Conservation (phyloP, 2,113 vertebrate species). For the Brachyhypopomus gauderio region DNA sequence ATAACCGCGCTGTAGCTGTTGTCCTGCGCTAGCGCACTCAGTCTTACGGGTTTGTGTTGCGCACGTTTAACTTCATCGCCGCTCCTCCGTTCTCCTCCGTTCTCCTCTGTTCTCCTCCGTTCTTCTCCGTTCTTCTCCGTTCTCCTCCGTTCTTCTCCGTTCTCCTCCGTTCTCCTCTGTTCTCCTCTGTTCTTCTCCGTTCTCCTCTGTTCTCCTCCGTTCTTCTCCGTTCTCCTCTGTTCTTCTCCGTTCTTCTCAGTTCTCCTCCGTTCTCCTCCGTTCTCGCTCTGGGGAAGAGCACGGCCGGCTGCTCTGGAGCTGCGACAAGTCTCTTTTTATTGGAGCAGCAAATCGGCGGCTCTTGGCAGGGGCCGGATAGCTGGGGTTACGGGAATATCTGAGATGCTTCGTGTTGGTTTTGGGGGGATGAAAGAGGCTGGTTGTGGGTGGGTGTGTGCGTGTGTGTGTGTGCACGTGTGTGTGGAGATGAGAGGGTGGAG, state of each 20-base stretch:
- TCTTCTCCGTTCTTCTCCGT: no score
- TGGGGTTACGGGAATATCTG: slow-evolving; percentile 49
- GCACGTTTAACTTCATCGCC: background rate
- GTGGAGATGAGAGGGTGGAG: slow-evolving; percentile 28
- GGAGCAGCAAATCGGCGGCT: slow-evolving; percentile 51
- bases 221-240: no score
- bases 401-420: slow-evolving; percentile 50
- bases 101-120: no score
- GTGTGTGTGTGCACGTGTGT: background rate
- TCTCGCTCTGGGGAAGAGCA: slow-evolving; percentile 17
- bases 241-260: no score
- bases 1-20: no score
- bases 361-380: slow-evolving; percentile 50
- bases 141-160: no score
- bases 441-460: slow-evolving; percentile 2
- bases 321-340: slow-evolving; percentile 53
- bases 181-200: no score
- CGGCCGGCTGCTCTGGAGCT: slow-evolving; percentile 42
- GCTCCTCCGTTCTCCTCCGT: no score
- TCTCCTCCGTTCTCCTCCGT: no score
- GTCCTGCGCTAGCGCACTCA: background rate
- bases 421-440: slow-evolving; percentile 16
- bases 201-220: no score
- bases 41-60: background rate
- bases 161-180: no score